phyloP scores from a whole-genome alignment of 1,140 invertebrate species.

The Cotesia typhae region DNA sequence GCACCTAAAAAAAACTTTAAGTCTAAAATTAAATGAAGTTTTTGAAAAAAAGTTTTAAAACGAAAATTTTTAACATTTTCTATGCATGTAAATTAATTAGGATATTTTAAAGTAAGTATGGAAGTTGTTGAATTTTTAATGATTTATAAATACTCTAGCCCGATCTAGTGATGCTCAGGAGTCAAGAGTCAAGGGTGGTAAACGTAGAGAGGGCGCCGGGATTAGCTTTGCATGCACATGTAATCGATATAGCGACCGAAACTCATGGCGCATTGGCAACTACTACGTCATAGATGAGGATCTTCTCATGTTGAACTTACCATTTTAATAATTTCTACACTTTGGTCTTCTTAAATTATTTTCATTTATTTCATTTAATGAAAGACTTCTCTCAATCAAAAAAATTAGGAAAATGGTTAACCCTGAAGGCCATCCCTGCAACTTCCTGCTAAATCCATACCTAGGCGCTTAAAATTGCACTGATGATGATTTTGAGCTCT shows the following conservation, averaged over 20 bases:
- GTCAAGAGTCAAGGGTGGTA: slow-evolving; percentile 57
- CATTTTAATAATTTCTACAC: no score
- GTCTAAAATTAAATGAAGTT: no score
- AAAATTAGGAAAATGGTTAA: no score
- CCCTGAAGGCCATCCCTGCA: no score
- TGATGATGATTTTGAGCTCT: no score
- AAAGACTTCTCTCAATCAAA: no score
- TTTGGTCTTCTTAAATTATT: no score
- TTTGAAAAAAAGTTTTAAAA: neutral
- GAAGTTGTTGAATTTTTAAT: neutral
- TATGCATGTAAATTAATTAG: neutral
- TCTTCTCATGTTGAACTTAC: no score
- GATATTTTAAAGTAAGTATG: neutral
- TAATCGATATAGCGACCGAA: slow-evolving; percentile 64
- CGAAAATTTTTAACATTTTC: neutral
- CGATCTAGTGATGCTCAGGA: slow-evolving; percentile 37
- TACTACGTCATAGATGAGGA: slow-evolving; percentile 8
- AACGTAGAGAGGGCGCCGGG: slow-evolving; percentile 55
- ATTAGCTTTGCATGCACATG: slow-evolving; percentile 41
- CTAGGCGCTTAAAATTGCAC: no score
- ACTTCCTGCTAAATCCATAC: no score
- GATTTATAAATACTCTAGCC: neutral
- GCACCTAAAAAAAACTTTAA: neutral
- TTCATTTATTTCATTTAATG: no score
- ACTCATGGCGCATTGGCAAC: slow-evolving; percentile 57